These are phyloP conservation scores for Plectrocnemia conspersa DNA, from an alignment of 1,140 invertebrate species.

Conservation along the genomic window DNA sequence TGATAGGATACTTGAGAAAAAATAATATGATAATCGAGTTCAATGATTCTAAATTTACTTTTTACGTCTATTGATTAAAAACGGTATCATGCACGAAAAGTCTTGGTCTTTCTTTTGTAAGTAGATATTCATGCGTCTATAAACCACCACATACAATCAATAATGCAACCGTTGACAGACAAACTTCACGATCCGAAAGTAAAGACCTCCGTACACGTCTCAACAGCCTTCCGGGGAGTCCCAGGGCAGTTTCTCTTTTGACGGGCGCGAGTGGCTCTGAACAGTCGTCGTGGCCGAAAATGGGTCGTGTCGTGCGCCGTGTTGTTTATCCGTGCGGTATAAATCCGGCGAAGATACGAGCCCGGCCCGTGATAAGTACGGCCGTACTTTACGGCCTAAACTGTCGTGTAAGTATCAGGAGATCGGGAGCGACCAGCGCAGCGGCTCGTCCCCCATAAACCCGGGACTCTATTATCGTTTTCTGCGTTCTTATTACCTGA, in stretches of 20 bases:
- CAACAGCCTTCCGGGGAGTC: not conserved
- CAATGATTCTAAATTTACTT: no score
- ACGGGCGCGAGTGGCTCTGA: constrained; percentile 1
- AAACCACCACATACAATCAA: no score
- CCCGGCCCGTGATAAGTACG: constrained; percentile 28
- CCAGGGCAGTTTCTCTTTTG: no score
- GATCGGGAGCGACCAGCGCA: constrained; percentile 22
- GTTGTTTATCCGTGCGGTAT: constrained; percentile 26
- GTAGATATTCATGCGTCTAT: no score
- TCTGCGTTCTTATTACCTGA: constrained; percentile 36
- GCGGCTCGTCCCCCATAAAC: constrained; percentile 32
- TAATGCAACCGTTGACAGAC: no score
- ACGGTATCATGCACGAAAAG: no score
- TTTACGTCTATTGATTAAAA: no score
- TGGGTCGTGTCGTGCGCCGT: constrained; percentile 7
- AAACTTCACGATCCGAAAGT: no score
- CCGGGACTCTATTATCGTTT: constrained; percentile 35
- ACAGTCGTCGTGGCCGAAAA: not conserved
- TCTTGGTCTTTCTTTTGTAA: no score
- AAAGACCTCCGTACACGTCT: no score
- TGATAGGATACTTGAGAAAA: no score
- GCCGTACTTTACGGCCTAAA: constrained; percentile 29
- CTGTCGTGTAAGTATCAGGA: constrained; percentile 29
- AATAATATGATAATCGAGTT: no score
- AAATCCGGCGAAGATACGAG: constrained; percentile 33